Conservation (phyloP, 2,888 invertebrate genomes). For the Thecocarcelia acutangulata region DNA sequence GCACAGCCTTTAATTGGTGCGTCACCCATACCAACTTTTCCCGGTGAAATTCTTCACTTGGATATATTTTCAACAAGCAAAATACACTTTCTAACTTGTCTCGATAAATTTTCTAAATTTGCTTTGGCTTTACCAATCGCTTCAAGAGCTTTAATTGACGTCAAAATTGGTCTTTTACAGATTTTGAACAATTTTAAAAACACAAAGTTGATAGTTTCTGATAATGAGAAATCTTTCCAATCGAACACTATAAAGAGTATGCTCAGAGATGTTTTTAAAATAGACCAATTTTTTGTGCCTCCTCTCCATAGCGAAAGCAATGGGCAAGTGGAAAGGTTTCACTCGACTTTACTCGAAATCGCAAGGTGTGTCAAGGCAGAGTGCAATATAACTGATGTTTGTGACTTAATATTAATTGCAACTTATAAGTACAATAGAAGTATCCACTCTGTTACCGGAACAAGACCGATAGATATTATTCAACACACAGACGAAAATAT, state of each 20-base stretch:
- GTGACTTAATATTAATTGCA: too few relatives aligned
- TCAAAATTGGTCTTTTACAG: constrained; percentile 7
- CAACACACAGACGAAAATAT: too few relatives aligned
- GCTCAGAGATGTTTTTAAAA: constrained; percentile 14
- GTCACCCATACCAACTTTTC: constrained; percentile 39
- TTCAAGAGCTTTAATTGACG: neutral
- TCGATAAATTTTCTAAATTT: constrained; percentile 37
- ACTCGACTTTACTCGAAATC: too few relatives aligned
- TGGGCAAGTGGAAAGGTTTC: constrained; percentile 5
- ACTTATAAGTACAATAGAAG: too few relatives aligned
- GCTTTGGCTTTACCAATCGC: neutral
- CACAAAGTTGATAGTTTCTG: constrained; percentile 14
- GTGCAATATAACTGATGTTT: too few relatives aligned
- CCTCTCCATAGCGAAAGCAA: constrained; percentile 38
- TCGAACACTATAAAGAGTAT: constrained; percentile 18
- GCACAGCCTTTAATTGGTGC: constrained; percentile 35
- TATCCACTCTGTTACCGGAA: too few relatives aligned
- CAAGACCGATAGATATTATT: too few relatives aligned
- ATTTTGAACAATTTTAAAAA: constrained; percentile 32
- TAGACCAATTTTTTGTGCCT: constrained; percentile 25
- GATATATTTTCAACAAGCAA: constrained; percentile 48
- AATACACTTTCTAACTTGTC: constrained; percentile 42
- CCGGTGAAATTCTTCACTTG: constrained; percentile 37
- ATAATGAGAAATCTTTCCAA: constrained; percentile 18
- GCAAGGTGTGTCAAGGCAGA: too few relatives aligned